phyloP scores from a whole-genome alignment of 2,113 vertebrate genomes.

The Syngnathoides biaculeatus region DNA sequence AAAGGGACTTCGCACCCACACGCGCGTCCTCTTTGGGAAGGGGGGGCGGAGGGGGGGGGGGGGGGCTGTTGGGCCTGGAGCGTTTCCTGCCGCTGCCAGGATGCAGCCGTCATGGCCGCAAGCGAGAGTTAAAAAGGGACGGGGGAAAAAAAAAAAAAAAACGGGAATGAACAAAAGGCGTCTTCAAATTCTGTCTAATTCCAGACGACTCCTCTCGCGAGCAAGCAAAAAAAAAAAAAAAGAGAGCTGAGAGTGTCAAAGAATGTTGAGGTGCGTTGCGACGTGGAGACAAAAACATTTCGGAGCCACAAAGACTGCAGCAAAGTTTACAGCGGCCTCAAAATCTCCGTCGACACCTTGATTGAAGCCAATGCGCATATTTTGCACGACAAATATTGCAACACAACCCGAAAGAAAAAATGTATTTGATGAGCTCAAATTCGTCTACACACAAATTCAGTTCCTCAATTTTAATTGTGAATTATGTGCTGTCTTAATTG shows the following conservation, averaged over 20 bases:
- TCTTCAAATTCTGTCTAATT: conserved; percentile 59
- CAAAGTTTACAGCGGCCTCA: conserved; percentile 28
- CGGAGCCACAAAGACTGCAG: neutral
- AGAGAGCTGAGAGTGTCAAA: conserved; percentile 14
- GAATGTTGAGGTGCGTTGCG: conserved; percentile 7
- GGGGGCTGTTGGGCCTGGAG: too few relatives aligned
- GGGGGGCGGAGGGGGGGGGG: too few relatives aligned
- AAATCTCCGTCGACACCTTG: neutral
- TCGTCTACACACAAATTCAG: too few relatives aligned
- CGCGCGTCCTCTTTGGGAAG: too few relatives aligned
- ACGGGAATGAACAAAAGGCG: conserved; percentile 18
- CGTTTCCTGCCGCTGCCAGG: conserved; percentile 30
- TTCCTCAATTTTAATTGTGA: too few relatives aligned
- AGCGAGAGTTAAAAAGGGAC: conserved; percentile 21
- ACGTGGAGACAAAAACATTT: conserved; percentile 5
- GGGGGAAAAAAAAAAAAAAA: conserved; percentile 37
- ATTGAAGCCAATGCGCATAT: neutral
- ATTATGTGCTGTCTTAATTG: too few relatives aligned
- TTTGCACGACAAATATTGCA: too few relatives aligned
- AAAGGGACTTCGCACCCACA: too few relatives aligned
- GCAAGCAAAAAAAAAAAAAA: neutral
- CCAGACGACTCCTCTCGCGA: conserved; percentile 43
- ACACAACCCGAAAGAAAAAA: too few relatives aligned
- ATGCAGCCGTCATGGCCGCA: conserved; percentile 27
- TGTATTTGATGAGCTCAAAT: too few relatives aligned